These are phyloP conservation scores for Saccopteryx bilineata DNA, from an alignment of 2,113 vertebrate species.

Conservation along the genomic window DNA sequence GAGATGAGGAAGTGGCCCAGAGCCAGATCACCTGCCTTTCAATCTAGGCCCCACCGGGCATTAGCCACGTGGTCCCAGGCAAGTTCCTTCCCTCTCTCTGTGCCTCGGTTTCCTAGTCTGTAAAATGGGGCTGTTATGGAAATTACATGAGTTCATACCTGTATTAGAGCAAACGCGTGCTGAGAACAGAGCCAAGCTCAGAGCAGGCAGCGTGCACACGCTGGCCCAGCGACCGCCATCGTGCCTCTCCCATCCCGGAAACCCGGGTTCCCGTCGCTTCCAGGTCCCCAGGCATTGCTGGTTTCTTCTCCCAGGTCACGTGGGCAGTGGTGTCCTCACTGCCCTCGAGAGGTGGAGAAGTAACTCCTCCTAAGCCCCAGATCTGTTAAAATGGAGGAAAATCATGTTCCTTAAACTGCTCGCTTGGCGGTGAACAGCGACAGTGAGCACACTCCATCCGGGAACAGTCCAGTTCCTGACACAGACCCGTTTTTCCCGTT, in stretches of 20 bases:
- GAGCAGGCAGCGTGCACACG: fast-evolving
- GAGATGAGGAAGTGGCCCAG: neutral
- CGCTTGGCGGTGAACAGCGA: fast-evolving
- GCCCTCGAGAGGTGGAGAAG: neutral
- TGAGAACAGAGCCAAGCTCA: neutral
- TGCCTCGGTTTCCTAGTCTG: neutral
- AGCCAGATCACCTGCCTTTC: neutral
- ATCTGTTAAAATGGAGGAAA: neutral
- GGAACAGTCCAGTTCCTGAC: fast-evolving
- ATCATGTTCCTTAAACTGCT: fast-evolving
- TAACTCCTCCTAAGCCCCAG: neutral
- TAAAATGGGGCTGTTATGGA: neutral
- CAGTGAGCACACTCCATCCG: neutral
- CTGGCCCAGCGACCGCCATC: fast-evolving
- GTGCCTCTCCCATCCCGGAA: neutral
- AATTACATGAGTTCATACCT: neutral
- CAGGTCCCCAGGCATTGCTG: neutral
- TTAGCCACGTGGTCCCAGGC: neutral
- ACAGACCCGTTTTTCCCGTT: neutral
- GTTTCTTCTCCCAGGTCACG: neutral
- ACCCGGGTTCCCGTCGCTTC: fast-evolving
- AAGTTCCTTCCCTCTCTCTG: neutral
- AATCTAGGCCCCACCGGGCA: neutral
- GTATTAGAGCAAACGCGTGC: neutral
- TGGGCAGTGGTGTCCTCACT: fast-evolving